Conservation (phyloP, 2,797 vertebrate genomes). For the Chelonia mydas region DNA sequence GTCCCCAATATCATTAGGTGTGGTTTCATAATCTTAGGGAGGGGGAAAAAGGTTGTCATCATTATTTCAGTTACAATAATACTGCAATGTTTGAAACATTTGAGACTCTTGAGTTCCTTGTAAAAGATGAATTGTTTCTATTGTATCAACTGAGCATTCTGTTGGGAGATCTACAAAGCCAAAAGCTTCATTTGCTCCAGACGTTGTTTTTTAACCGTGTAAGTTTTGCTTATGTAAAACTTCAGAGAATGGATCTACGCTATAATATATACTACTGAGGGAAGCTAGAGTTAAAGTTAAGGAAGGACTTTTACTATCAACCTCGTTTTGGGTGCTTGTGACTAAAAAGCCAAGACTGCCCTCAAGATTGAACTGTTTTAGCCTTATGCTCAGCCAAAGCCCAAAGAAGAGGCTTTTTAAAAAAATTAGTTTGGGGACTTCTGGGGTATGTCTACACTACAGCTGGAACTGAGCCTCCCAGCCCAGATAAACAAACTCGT, state of each 20-base stretch:
- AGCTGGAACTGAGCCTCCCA: background rate
- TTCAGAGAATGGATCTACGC: background rate
- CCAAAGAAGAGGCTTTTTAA: background rate
- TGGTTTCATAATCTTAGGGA: constrained; percentile 82
- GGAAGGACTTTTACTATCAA: background rate
- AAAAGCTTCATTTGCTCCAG: background rate
- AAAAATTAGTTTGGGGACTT: background rate
- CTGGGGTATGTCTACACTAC: background rate
- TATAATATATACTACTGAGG: background rate
- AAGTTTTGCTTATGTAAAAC: background rate
- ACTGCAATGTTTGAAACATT: background rate
- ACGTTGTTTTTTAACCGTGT: background rate
- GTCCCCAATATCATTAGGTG: constrained; percentile 81
- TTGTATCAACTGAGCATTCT: background rate
- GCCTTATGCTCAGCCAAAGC: constrained; percentile 23
- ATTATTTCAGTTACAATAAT: background rate
- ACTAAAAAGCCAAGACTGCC: constrained; percentile 46
- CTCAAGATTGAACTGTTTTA: constrained; percentile 30
- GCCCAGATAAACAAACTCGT: background rate
- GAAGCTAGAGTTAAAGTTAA: constrained; percentile 26
- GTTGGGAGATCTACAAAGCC: background rate
- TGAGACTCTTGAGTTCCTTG: background rate
- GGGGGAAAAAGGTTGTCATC: constrained; percentile 52
- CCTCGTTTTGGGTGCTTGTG: constrained; percentile 22
- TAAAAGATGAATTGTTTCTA: background rate